Base-by-base conservation (phyloP, 2,113 vertebrate species). In the Chlorocebus sabaeus region DNA sequence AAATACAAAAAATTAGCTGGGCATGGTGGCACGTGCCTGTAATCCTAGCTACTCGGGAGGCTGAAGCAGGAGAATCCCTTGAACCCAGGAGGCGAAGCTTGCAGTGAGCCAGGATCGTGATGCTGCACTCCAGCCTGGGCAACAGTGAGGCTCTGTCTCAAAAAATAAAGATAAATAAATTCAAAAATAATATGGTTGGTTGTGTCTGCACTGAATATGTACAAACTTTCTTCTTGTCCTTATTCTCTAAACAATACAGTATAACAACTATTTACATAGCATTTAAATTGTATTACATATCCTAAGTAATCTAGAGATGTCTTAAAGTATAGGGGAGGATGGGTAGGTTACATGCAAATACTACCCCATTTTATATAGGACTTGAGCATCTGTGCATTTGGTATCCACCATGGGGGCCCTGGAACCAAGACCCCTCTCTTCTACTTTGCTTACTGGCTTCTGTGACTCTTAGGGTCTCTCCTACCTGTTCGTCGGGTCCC, bases 401-500 rank as follows among this genome's bases (percentile, higher is more conserved):
- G 7, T 10, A 48, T 30, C 43, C 16, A 48, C 25, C 14, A 76
- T 0, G 14, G 27, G 27, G 43, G 16, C 12, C 43, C 43, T 17
- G 43, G 43, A 48, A 78, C 75, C 27, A 30, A 78, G 25, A 30
- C 7, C 14, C 75, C 43, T 59, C 70, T 25, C 16, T 16, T 32
- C n/a, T 20, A 7, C 14, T 25, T 45, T 30, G 32, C 9, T 23
- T 16, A 20, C 68, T 48, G 35, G 23, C 85, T 40, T 45, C 84
- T 17, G 17, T 1, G 40, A 25, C 52, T 17, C 68, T 55, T 9
- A 64, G 61, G 13, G 1, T 17, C 8, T 17, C 27, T 23, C 27
- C 48, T 4, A 12, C 18, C 38, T 3, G 0, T 18, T 50, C 2
- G 3, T 70, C 55, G 5, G 12, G 25, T 5, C 32, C 55, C 32